Percentiles rank a stretch among this genome's conserved stretches.
These are phyloP conservation scores for Hydractinia symbiolongicarpus DNA, from an alignment of 30 jellyfish, hydroid and myxozoan genomes.

Conservation along the genomic window DNA sequence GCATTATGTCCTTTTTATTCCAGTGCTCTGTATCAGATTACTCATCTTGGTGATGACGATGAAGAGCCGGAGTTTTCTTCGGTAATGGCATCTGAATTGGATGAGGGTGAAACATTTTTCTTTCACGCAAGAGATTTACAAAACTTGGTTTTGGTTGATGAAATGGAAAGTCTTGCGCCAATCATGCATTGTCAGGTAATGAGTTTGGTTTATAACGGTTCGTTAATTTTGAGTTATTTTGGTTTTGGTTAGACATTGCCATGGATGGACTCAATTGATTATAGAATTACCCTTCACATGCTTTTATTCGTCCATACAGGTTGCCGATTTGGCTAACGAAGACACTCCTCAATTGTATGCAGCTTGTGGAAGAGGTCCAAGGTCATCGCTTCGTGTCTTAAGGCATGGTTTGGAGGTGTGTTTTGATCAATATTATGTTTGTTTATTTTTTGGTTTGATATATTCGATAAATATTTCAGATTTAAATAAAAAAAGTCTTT, in stretches of 20 bases:
- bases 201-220: too few species aligned
- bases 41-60: constrained; percentile 98
- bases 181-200: constrained; percentile 96
- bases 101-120: constrained; percentile 88
- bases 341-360: constrained; percentile 95
- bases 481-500: not conserved
- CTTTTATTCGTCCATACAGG: constrained; percentile 20
- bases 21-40: constrained; percentile 91
- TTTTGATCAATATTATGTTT: too few species aligned
- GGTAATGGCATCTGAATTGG: constrained; percentile 79
- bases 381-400: constrained; percentile 79
- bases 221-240: not conserved
- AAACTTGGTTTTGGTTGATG: constrained; percentile 80
- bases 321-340: constrained; percentile 92
- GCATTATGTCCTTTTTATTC: not conserved
- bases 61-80: constrained; percentile 95
- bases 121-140: constrained; percentile 86
- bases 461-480: not conserved
- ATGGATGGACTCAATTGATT: too few species aligned
- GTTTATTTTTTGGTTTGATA: too few species aligned
- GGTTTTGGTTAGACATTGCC: not conserved
- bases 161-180: constrained; percentile 95
- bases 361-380: constrained; percentile 97
- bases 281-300: too few species aligned
- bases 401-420: constrained; percentile 97